These are phyloP conservation scores for Dipodomys spectabilis DNA, from an alignment of 2,113 vertebrate species.

Conservation along the genomic window DNA sequence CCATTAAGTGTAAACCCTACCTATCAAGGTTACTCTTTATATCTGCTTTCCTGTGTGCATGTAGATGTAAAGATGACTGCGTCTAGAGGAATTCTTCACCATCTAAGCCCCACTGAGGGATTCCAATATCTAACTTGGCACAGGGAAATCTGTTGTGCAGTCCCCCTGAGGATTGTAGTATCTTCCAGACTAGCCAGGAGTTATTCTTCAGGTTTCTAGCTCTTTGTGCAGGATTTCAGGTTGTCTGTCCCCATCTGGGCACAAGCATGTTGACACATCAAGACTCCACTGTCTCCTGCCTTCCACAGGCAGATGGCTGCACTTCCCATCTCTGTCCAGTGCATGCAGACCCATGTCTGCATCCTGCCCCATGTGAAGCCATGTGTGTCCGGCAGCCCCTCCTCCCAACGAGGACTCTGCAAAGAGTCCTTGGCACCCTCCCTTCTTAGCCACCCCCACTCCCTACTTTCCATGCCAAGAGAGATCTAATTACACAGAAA, in stretches of 20 bases:
- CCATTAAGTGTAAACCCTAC: background rate
- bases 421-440: conserved; percentile 75
- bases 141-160: background rate
- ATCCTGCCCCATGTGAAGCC: background rate
- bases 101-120: background rate
- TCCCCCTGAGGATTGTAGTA: background rate
- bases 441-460: conserved; percentile 67
- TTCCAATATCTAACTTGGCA: background rate
- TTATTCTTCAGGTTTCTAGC: conserved; percentile 20
- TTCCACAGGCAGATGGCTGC: background rate
- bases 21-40: background rate
- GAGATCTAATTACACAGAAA: conserved; percentile 86
- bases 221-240: background rate
- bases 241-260: background rate
- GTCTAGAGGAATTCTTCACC: conserved; percentile 13
- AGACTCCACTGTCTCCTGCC: background rate
- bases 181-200: background rate
- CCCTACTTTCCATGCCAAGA: conserved; percentile 82
- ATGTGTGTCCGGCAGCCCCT: conserved; percentile 48
- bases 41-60: background rate
- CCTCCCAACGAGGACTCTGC: conserved; percentile 50
- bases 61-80: background rate
- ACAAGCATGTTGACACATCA: background rate
- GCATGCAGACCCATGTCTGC: background rate
- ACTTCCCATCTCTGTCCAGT: background rate